Conservation (phyloP, 2,888 invertebrate genomes). For the Nomada ferruginata region DNA sequence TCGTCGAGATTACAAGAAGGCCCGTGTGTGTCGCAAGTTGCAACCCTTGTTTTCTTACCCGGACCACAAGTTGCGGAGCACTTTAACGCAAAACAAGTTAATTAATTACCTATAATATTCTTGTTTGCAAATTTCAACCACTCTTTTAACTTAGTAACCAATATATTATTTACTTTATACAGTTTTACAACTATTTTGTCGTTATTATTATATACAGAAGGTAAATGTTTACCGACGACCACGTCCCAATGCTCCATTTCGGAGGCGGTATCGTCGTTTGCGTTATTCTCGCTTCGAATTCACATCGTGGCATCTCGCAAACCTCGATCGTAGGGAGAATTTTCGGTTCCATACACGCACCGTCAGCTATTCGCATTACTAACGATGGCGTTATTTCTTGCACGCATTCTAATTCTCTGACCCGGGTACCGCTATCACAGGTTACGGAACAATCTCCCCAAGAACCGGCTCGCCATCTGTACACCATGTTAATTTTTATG, state of each 20-base stretch:
- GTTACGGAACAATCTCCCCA: conserved; percentile 92
- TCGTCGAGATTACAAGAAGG: conserved; percentile 68
- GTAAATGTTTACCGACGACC: conserved; percentile 85
- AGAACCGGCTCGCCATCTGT: conserved; percentile 89
- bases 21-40: conserved; percentile 84
- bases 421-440: conserved; percentile 91
- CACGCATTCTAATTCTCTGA: conserved; percentile 90
- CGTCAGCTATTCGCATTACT: conserved; percentile 86
- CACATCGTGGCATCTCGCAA: conserved; percentile 83
- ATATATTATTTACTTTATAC: too few relatives aligned
- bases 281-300: conserved; percentile 56
- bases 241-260: conserved; percentile 86
- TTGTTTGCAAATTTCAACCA: too few relatives aligned
- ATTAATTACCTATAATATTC: neutral
- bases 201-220: neutral
- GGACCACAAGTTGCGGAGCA: conserved; percentile 89
- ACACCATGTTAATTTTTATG: neutral
- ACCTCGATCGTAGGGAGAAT: conserved; percentile 83
- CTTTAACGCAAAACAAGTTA: conserved; percentile 81
- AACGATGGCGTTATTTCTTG: conserved; percentile 86
- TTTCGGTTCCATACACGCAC: conserved; percentile 86
- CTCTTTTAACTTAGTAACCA: too few relatives aligned
- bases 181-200: too few relatives aligned
- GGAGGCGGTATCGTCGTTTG: conserved; percentile 55
- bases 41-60: conserved; percentile 86